Evolutionary conservation across 2,797 vertebrate species (phyloP).

Genomic region (Thalassophryne amazonica): DNA sequence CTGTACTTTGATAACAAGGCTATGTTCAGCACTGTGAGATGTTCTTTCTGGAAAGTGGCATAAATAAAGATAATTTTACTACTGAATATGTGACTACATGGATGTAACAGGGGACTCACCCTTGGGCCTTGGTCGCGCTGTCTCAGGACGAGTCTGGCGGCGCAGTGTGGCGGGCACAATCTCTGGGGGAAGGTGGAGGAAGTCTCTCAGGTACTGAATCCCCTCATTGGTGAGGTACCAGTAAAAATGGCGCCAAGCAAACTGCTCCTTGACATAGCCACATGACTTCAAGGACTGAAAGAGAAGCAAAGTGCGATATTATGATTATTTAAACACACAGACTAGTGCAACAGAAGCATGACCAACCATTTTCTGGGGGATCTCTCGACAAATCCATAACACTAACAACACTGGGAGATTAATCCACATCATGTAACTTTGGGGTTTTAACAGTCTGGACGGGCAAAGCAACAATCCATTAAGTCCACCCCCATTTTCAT

Average conservation of each 20-base stretch:
- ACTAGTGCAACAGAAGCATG: background rate
- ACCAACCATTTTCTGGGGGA: background rate
- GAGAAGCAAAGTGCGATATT: background rate
- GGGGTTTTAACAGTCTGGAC: too few relatives aligned
- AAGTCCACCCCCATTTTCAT: too few relatives aligned
- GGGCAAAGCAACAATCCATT: too few relatives aligned
- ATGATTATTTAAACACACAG: too few relatives aligned
- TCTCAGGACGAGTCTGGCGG: conserved; percentile 93
- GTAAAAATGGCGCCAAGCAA: conserved; percentile 99
- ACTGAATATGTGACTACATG: too few relatives aligned
- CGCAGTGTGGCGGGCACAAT: conserved; percentile 96
- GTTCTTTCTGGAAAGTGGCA: too few relatives aligned
- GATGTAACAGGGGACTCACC: conserved; percentile 67
- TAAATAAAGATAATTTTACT: too few relatives aligned
- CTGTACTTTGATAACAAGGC: too few relatives aligned
- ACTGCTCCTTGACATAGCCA: conserved; percentile 98
- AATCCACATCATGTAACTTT: too few relatives aligned
- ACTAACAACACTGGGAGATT: too few relatives aligned
- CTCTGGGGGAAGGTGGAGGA: conserved; percentile 95
- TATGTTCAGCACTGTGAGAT: too few relatives aligned
- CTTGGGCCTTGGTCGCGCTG: conserved; percentile 94
- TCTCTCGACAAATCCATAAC: too few relatives aligned
- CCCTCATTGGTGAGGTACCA: conserved; percentile 99
- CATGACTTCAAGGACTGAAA: conserved; percentile 94
- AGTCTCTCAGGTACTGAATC: conserved; percentile 97